Conservation (phyloP, 2,888 invertebrate species). For the Erebia aethiops region DNA sequence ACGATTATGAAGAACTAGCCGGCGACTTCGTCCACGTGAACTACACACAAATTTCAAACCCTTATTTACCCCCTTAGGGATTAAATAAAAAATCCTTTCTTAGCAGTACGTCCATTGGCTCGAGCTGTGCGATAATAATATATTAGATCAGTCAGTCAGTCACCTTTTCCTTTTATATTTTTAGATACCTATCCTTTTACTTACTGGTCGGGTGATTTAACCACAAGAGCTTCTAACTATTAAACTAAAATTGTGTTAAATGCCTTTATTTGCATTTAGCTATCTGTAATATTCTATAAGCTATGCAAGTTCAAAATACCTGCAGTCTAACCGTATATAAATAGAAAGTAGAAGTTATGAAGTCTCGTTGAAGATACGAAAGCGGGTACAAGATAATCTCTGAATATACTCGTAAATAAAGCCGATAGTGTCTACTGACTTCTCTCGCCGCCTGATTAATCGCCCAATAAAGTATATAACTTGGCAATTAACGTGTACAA, state of each 20-base stretch:
- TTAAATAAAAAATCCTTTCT: too few relatives aligned
- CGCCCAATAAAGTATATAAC: constrained; percentile 30
- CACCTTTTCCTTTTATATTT: too few relatives aligned
- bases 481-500: constrained; percentile 18
- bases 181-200: too few relatives aligned
- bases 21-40: too few relatives aligned
- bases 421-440: constrained; percentile 31
- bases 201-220: not conserved
- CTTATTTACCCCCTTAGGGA: too few relatives aligned
- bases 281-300: not conserved
- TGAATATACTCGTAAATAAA: constrained; percentile 34
- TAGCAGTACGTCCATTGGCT: too few relatives aligned
- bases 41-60: too few relatives aligned
- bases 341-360: constrained; percentile 38
- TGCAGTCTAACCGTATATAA: constrained; percentile 26
- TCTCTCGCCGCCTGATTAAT: constrained; percentile 31
- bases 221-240: not conserved
- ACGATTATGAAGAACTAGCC: too few relatives aligned
- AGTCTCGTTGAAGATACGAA: constrained; percentile 30
- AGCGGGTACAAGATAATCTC: constrained; percentile 33
- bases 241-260: constrained; percentile 3
- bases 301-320: constrained; percentile 14
- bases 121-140: too few relatives aligned
- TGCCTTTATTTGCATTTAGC: not conserved
- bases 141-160: too few relatives aligned